phyloP scores from a whole-genome alignment of 2,888 invertebrate genomes.

The Hofmannophila pseudospretella region DNA sequence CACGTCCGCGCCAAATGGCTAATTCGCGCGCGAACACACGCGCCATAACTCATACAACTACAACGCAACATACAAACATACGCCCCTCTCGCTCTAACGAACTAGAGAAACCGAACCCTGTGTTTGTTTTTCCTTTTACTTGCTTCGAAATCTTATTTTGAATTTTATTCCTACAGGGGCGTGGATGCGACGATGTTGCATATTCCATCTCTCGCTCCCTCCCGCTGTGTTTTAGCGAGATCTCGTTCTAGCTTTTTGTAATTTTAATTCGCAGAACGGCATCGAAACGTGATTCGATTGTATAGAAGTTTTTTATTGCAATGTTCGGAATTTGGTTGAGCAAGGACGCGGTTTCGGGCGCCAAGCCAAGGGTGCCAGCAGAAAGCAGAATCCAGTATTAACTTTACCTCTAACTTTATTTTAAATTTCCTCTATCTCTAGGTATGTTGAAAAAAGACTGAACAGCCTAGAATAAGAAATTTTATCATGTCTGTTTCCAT shows the following conservation, averaged over 20 bases:
- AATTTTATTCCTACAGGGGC: constrained; percentile 76
- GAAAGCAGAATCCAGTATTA: too few species aligned
- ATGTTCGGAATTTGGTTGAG: constrained; percentile 61
- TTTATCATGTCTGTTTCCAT: too few species aligned
- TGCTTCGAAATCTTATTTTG: constrained; percentile 76
- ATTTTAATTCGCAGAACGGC: constrained; percentile 76
- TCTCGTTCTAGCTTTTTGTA: constrained; percentile 71
- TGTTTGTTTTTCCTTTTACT: constrained; percentile 73
- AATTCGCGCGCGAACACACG: constrained; percentile 64
- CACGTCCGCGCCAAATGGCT: constrained; percentile 68
- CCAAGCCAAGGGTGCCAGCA: constrained; percentile 35
- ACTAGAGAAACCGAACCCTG: constrained; percentile 62
- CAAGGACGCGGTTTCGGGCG: constrained; percentile 55
- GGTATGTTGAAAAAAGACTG: too few species aligned
- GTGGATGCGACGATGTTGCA: constrained; percentile 78
- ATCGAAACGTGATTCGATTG: constrained; percentile 73
- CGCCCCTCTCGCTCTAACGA: constrained; percentile 60
- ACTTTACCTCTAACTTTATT: too few species aligned
- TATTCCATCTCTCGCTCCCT: constrained; percentile 72
- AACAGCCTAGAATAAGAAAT: too few species aligned
- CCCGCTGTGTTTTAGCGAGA: constrained; percentile 37
- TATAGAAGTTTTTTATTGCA: constrained; percentile 66
- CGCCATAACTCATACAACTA: constrained; percentile 42
- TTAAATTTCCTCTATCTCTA: too few species aligned
- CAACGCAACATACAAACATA: constrained; percentile 45